Percentiles rank a stretch among this genome's conserved stretches.
Evolutionary conservation across 2,113 vertebrate species (phyloP).

Genomic region (Odocoileus hemionus): DNA sequence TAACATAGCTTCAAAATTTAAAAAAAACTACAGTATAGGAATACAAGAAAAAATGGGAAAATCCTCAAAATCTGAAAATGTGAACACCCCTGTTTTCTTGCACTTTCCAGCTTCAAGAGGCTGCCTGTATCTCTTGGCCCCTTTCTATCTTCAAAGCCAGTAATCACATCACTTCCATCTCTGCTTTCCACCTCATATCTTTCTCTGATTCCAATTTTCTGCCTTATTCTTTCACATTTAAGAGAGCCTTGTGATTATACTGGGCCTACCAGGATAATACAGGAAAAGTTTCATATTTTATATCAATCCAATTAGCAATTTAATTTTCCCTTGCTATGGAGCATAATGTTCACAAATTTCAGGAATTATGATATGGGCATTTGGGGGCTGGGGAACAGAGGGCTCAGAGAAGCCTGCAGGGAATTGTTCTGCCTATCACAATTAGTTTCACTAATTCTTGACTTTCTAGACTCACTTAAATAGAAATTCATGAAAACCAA

Average conservation of each 20-base stretch:
- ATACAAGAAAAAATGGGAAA: neutral
- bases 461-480: neutral
- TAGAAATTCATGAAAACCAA: neutral
- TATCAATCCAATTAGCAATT: neutral
- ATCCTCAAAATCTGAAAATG: neutral
- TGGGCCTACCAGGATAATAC: neutral
- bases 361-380: neutral
- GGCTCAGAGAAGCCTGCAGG: fast-evolving
- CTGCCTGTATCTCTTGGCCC: neutral
- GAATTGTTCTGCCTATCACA: neutral
- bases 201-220: neutral
- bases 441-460: neutral
- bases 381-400: neutral
- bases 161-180: neutral
- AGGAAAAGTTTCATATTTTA: neutral
- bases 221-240: neutral
- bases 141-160: neutral
- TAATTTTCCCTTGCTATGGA: neutral
- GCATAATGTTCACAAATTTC: neutral
- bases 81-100: neutral
- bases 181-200: neutral
- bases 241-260: neutral
- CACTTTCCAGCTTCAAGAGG: neutral
- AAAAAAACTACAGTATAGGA: neutral
- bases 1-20: neutral